Evolutionary conservation across 2,113 vertebrate genomes (phyloP), one percentile per base, ranked within the genome.

Genomic region (Xyrauchen texanus): DNA sequence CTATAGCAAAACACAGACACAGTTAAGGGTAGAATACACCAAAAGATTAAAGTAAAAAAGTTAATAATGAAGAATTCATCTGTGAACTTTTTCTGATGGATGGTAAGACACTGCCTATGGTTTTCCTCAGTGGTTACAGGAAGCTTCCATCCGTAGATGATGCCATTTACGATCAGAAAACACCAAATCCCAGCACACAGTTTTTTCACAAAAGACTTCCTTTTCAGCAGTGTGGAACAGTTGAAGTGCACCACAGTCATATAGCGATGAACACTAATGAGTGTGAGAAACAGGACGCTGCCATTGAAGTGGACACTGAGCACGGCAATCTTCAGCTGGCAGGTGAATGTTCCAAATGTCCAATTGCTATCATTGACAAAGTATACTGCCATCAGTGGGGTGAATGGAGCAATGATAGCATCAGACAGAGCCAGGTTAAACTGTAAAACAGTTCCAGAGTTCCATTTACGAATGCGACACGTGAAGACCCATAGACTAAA

Each of bases 381-480:
- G 81, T 90, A 92, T 21, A 45, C 82, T 0, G 90, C 88, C 72
- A 92, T 85, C 60, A 93, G 49, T 0, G 90, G 91, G 4, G 86
- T 86, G 11, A 84, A 62, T 0, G 91, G 93, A 0, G 88, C 85
- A 53, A 88, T 85, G 4, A 94, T 82, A 51, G 87, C 57, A 3
- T 93, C 92, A 0, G 88, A 90, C 34, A 94, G 60, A 34, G 90
- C 92, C 64, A 93, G 83, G 80, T 92, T 89, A 83, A 94, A 92
- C 88, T 93, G 93, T 16, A 93, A 86, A 5, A 84, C 82, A 8
- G 87, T 90, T 2, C 91, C 90, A 0, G 88, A 65, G 8, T 85
- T 88, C 93, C 93, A 94, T 15, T 82, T 45, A 69, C 83, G 69
- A 52, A 91, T 76, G 21, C 63, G 81, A 78, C 85, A 91, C 82